These are phyloP conservation scores for Tachina lurida DNA, from an alignment of 2,888 invertebrate genomes.

Conservation along the genomic window DNA sequence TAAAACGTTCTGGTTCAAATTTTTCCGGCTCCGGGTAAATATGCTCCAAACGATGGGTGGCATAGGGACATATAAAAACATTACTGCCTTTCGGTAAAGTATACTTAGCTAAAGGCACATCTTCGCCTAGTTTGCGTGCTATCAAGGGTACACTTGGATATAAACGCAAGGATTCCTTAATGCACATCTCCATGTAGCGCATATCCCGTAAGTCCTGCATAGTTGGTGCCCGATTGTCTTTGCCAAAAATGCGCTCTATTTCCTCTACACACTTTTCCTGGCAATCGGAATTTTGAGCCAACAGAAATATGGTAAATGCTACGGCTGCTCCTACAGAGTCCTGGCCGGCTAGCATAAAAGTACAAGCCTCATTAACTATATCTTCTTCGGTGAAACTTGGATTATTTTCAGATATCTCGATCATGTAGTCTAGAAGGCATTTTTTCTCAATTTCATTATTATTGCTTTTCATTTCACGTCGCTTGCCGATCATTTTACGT, in stretches of 20 bases:
- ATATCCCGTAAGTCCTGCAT: conserved; percentile 86
- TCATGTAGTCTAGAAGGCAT: conserved; percentile 84
- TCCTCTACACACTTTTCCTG: conserved; percentile 84
- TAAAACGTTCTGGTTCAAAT: conserved; percentile 85
- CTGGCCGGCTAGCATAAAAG: conserved; percentile 87
- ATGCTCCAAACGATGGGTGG: conserved; percentile 85
- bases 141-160: conserved; percentile 83
- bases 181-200: conserved; percentile 87
- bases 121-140: conserved; percentile 81
- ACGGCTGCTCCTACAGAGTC: conserved; percentile 85
- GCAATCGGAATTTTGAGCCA: conserved; percentile 84
- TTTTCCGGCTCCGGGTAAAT: conserved; percentile 85
- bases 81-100: conserved; percentile 84
- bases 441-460: conserved; percentile 76
- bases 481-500: conserved; percentile 81
- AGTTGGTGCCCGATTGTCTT: conserved; percentile 82
- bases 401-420: conserved; percentile 84
- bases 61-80: conserved; percentile 84
- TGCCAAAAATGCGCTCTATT: conserved; percentile 83
- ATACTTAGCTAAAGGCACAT: conserved; percentile 82
- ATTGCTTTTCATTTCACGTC: conserved; percentile 77
- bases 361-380: conserved; percentile 85
- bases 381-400: conserved; percentile 84
- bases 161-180: conserved; percentile 87
- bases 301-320: conserved; percentile 84